These are phyloP conservation scores for Neosalanx taihuensis DNA, from an alignment of 2,797 vertebrate species.

Conservation along the genomic window DNA sequence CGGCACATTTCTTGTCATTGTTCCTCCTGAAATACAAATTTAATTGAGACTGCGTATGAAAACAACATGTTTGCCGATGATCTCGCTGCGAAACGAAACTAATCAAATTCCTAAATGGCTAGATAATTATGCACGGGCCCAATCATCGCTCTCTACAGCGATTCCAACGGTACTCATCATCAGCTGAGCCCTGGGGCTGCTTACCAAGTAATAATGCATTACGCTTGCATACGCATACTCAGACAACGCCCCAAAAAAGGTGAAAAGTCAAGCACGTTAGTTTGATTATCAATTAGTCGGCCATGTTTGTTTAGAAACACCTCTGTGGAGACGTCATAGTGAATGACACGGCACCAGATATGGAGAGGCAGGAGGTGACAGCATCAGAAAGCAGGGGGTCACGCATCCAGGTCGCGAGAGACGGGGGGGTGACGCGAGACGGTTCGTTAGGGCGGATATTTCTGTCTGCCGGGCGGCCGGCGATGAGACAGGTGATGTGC, in stretches of 20 bases:
- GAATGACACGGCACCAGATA: not conserved
- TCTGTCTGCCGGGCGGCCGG: not conserved
- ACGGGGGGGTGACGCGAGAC: not conserved
- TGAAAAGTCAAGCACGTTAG: conserved; percentile 23
- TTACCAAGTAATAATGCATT: not conserved
- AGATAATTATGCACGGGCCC: not conserved
- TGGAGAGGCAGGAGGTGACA: not conserved
- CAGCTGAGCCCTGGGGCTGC: conserved; percentile 1
- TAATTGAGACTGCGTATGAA: not conserved
- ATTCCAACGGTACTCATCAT: conserved; percentile 17
- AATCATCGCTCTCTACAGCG: not conserved
- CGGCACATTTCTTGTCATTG: no score
- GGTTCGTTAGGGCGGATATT: not conserved
- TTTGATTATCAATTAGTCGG: conserved; percentile 23
- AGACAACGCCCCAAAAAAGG: conserved; percentile 19
- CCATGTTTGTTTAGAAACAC: conserved; percentile 21
- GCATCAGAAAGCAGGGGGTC: not conserved
- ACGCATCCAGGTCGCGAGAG: not conserved
- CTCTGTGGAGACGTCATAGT: not conserved
- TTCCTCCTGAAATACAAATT: not conserved
- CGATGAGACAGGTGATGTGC: not conserved
- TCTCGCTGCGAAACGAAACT: not conserved
- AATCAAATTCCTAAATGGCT: not conserved
- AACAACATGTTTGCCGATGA: not conserved
- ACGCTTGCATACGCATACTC: conserved; percentile 11